Conservation (phyloP, 2,888 invertebrate species). For the Pandemis cinnamomeana region DNA sequence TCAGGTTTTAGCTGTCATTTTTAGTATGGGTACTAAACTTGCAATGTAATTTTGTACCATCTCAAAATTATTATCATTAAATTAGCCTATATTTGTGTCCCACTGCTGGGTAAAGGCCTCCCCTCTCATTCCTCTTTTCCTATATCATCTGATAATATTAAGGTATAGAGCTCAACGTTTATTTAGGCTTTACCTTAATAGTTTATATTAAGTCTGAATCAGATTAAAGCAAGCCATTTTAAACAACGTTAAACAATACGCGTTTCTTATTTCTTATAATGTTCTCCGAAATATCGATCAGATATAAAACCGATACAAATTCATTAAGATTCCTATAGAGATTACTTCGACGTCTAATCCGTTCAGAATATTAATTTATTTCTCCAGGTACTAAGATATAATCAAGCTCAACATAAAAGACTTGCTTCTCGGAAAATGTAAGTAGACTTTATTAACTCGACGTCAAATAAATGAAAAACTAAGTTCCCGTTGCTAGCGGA, state of each 20-base stretch:
- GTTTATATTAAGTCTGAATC: too few species aligned
- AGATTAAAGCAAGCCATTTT: not conserved
- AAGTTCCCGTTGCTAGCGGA: not conserved
- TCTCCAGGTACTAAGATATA: not conserved
- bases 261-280: not conserved
- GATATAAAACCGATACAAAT: not conserved
- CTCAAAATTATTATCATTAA: too few species aligned
- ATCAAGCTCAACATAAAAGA: not conserved
- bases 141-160: too few species aligned
- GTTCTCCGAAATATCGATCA: not conserved
- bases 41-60: too few species aligned
- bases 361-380: not conserved
- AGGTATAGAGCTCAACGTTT: too few species aligned
- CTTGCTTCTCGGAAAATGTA: not conserved
- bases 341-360: not conserved
- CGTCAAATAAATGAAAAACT: conserved; percentile 22
- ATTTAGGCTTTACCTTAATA: too few species aligned
- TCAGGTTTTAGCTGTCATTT: too few species aligned
- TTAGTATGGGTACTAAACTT: too few species aligned
- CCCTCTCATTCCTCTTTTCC: too few species aligned
- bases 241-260: too few species aligned
- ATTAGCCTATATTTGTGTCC: too few species aligned
- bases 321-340: not conserved
- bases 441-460: conserved; percentile 18
- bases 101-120: too few species aligned